Evolutionary conservation across 2,113 vertebrate species (phyloP).

Genomic region (Lophochroa leadbeateri): DNA sequence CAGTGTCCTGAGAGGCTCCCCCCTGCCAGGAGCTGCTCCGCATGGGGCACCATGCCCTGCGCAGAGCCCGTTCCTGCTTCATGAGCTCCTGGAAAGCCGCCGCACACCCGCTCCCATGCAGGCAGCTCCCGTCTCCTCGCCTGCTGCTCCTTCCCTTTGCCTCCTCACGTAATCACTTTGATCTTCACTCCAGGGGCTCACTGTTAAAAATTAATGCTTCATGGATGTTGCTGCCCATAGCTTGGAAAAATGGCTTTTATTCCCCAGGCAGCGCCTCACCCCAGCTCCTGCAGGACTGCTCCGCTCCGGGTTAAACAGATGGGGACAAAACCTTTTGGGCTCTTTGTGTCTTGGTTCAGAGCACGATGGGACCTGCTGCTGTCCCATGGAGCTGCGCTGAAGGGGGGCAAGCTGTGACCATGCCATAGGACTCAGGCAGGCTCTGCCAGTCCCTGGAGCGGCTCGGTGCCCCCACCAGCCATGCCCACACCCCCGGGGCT

Average conservation of each 20-base stretch:
- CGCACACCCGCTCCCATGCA: background rate
- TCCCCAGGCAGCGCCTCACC: background rate
- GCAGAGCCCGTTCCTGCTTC: accelerated
- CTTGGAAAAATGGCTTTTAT: background rate
- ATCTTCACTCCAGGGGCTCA: constrained; percentile 14
- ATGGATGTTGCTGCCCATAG: background rate
- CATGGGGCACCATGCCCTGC: accelerated
- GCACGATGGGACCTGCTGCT: background rate
- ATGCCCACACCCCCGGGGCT: background rate
- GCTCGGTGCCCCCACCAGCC: background rate
- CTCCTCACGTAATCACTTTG: background rate
- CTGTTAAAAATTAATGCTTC: constrained; percentile 35
- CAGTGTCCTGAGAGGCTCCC: accelerated
- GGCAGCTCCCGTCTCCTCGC: background rate
- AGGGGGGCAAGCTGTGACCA: background rate
- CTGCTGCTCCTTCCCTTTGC: background rate
- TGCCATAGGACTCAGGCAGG: background rate
- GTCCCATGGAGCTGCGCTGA: background rate
- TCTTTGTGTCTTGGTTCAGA: background rate
- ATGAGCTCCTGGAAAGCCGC: background rate
- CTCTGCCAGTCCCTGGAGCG: background rate
- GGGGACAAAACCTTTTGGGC: background rate
- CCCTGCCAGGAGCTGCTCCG: background rate
- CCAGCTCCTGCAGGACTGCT: background rate
- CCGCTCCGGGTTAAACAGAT: background rate